A percentile compares a stretch with the other conserved stretches of the same genome.
phyloP scores from a whole-genome alignment of 2,888 invertebrate species.

The Cyrtodaria siliqua region DNA sequence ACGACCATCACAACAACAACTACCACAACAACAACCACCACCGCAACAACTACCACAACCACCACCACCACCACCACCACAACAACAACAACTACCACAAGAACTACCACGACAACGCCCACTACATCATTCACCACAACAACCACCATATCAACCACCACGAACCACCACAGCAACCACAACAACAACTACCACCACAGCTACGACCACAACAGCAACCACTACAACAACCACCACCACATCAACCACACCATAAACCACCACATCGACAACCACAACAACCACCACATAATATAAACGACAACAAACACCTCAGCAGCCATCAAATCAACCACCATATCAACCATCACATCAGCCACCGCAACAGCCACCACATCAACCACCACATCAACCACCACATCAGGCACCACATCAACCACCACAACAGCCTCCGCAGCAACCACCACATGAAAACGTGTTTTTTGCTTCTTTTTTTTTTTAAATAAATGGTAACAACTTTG shows the following conservation, averaged over 20 bases:
- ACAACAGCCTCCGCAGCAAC: too few species aligned
- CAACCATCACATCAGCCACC: not conserved
- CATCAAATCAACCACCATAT: too few species aligned
- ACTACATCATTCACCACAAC: too few species aligned
- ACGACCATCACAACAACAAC: too few species aligned
- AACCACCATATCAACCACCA: not conserved
- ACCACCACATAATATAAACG: not conserved
- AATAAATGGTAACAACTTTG: too few species aligned
- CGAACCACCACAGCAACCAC: constrained; percentile 1
- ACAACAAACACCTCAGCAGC: not conserved
- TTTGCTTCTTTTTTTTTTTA: too few species aligned
- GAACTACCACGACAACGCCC: not conserved
- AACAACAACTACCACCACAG: not conserved
- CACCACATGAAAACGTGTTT: too few species aligned
- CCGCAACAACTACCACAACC: too few species aligned
- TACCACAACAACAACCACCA: too few species aligned
- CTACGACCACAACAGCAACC: not conserved
- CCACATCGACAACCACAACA: not conserved
- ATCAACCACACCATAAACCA: not conserved
- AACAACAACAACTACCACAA: constrained; percentile 7
- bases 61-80: constrained; percentile 4
- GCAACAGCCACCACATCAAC: too few species aligned
- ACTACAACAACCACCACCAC: constrained; percentile 3
- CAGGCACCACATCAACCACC: too few species aligned
- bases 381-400: too few species aligned